Evolutionary conservation across 1,140 invertebrate species (phyloP).

Genomic region (Harlomillsia oculata): DNA sequence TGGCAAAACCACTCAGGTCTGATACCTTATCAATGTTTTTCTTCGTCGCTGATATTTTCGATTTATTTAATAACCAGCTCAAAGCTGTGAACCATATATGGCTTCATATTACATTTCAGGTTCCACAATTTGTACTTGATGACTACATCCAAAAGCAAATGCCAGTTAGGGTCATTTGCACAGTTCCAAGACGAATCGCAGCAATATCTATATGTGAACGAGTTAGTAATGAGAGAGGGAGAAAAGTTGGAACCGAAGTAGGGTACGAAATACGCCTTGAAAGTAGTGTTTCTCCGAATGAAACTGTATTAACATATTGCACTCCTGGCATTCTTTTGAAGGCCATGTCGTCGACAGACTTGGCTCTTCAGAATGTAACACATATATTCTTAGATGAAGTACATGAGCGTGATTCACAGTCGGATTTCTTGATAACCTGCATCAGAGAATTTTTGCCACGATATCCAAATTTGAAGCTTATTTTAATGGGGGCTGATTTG

Average conservation of each 20-base stretch:
- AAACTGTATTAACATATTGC: conserved; percentile 79
- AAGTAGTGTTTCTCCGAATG: conserved; percentile 43
- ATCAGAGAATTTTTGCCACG: conserved; percentile 63
- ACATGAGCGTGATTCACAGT: conserved; percentile 84
- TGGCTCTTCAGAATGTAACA: conserved; percentile 58
- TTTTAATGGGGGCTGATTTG: conserved; percentile 93
- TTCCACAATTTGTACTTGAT: conserved; percentile 84
- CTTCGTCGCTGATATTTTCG: not conserved
- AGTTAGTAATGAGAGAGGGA: conserved; percentile 64
- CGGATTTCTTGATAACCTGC: conserved; percentile 83
- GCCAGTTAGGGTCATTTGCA: conserved; percentile 78
- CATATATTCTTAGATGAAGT: conserved; percentile 83
- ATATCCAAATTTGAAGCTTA: conserved; percentile 62
- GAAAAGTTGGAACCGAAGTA: conserved; percentile 73
- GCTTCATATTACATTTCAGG: conserved; percentile 38
- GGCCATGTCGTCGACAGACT: conserved; percentile 63
- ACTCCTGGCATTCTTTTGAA: conserved; percentile 81
- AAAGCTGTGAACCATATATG: not conserved
- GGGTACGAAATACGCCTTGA: conserved; percentile 91
- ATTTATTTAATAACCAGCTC: not conserved
- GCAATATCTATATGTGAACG: conserved; percentile 75
- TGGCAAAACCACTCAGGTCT: conserved; percentile 75
- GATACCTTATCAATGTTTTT: conserved; percentile 32
- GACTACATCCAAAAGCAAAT: conserved; percentile 53
- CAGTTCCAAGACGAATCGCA: conserved; percentile 82